A percentile compares a stretch with the other conserved stretches of the same genome.
Evolutionary conservation across 2,888 invertebrate species (phyloP).

Genomic region (Lithosia quadra): DNA sequence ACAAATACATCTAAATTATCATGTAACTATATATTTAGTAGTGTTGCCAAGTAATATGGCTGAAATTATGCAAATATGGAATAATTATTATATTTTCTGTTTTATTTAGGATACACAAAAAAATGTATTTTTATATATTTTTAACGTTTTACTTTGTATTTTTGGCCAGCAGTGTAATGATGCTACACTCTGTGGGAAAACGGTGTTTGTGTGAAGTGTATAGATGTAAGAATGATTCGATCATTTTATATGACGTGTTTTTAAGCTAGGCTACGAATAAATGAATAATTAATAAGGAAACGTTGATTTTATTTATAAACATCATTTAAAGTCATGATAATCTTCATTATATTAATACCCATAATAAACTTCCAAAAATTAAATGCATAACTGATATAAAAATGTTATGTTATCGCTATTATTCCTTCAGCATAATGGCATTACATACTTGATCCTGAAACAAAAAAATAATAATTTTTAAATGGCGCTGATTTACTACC

Average conservation of each 20-base stretch:
- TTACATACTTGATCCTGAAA: slow-evolving; percentile 75
- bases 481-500: too few relatives aligned
- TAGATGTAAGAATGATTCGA: slow-evolving; percentile 50
- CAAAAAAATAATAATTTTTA: too few relatives aligned
- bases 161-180: slow-evolving; percentile 48
- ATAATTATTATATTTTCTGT: slow-evolving; percentile 13
- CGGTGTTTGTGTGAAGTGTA: slow-evolving; percentile 45
- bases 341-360: too few relatives aligned
- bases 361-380: background rate
- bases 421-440: slow-evolving; percentile 79
- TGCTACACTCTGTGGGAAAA: slow-evolving; percentile 41
- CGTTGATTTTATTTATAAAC: slow-evolving; percentile 30
- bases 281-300: slow-evolving; percentile 46
- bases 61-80: slow-evolving; percentile 5
- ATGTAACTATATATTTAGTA: slow-evolving; percentile 6
- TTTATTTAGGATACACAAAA: slow-evolving; percentile 18
- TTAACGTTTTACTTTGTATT: slow-evolving; percentile 18
- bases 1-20: slow-evolving; percentile 14
- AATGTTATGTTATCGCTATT: background rate
- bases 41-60: slow-evolving; percentile 9
- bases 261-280: slow-evolving; percentile 51
- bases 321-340: too few relatives aligned
- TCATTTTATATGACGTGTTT: slow-evolving; percentile 62
- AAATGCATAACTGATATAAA: background rate
- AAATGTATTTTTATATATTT: slow-evolving; percentile 24